These are phyloP conservation scores for Drosophila asahinai DNA, from an alignment of 1,140 invertebrate species.

Conservation along the genomic window DNA sequence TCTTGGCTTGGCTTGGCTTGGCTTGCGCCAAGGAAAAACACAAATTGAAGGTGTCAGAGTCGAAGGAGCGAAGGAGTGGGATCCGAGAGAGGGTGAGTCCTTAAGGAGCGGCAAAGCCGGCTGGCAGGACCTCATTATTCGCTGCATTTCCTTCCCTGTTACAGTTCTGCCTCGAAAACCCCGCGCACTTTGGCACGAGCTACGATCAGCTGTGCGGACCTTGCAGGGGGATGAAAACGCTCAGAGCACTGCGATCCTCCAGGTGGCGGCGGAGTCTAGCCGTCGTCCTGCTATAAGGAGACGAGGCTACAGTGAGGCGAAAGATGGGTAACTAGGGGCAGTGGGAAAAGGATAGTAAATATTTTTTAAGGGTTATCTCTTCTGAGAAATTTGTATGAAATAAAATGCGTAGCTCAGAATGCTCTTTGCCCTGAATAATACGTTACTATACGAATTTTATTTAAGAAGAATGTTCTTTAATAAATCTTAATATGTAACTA, in stretches of 20 bases:
- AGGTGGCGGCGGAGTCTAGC: conserved; percentile 49
- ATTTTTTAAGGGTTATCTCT: too few relatives aligned
- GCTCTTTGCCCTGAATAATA: too few relatives aligned
- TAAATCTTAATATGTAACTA: too few relatives aligned
- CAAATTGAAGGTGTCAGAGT: conserved; percentile 78
- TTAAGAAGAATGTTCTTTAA: too few relatives aligned
- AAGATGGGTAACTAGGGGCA: not conserved
- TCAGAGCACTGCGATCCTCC: conserved; percentile 11
- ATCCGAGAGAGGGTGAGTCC: conserved; percentile 35
- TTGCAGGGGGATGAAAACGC: conserved; percentile 54
- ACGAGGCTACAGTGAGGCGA: conserved; percentile 2
- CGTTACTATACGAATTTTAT: too few relatives aligned
- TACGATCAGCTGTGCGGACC: conserved; percentile 62
- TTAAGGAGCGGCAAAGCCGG: conserved; percentile 67
- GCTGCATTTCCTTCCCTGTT: conserved; percentile 74
- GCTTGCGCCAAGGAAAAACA: conserved; percentile 73
- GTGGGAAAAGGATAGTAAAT: too few relatives aligned
- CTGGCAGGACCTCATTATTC: conserved; percentile 75
- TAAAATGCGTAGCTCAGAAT: too few relatives aligned
- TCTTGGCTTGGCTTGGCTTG: conserved; percentile 31
- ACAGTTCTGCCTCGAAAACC: conserved; percentile 71
- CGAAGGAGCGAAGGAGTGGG: conserved; percentile 35
- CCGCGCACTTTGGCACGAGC: conserved; percentile 82
- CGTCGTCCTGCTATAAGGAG: conserved; percentile 24
- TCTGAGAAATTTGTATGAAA: not conserved